Evolutionary conservation across 2,113 vertebrate genomes (phyloP).

Genomic region (Daubentonia madagascariensis): DNA sequence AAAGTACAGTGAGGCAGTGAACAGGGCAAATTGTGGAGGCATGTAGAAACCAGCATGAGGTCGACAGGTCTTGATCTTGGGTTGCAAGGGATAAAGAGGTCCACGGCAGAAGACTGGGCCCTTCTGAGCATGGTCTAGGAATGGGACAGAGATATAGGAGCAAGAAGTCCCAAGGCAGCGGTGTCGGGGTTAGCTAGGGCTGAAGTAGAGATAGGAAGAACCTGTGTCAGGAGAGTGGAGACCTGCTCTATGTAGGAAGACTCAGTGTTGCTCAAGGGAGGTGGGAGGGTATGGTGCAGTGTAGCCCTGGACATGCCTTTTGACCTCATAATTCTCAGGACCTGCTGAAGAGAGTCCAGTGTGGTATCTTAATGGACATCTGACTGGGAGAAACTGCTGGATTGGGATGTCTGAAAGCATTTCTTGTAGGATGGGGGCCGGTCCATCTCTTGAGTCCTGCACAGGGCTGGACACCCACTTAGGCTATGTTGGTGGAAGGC

Average conservation of each 20-base stretch:
- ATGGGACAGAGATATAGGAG: neutral
- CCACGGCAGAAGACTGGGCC: neutral
- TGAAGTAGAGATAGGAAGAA: neutral
- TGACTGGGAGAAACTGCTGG: neutral
- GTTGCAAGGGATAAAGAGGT: neutral
- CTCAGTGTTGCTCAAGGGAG: rapidly evolving
- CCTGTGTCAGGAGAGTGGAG: neutral
- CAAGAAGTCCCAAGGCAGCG: too few species aligned
- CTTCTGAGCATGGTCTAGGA: neutral
- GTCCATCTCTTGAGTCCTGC: neutral
- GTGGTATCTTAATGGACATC: neutral
- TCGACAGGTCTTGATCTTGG: neutral
- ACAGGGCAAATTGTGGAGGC: neutral
- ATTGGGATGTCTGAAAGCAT: neutral
- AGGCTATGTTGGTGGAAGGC: neutral
- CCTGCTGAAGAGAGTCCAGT: neutral
- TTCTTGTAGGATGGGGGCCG: neutral
- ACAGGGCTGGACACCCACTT: too few species aligned
- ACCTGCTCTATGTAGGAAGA: neutral
- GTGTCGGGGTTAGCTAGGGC: neutral
- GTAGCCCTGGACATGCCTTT: neutral
- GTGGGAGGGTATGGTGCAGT: neutral
- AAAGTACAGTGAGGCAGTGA: neutral
- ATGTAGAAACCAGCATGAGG: neutral
- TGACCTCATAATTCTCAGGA: neutral